phyloP scores from a whole-genome alignment of 2,888 invertebrate species.

The Calameuta pallipes region DNA sequence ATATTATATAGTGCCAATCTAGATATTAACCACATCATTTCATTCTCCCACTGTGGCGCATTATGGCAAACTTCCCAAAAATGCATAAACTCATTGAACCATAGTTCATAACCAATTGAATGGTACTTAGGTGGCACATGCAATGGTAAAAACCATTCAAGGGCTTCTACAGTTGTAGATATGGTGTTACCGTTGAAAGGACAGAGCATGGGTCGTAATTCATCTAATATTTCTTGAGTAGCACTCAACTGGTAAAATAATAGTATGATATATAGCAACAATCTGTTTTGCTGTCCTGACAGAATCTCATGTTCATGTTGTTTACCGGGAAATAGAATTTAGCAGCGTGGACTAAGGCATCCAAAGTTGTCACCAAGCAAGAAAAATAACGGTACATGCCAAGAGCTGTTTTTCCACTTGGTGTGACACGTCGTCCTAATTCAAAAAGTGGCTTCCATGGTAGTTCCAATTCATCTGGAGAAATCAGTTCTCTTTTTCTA shows the following conservation, averaged over 20 bases:
- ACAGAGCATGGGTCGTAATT: constrained; percentile 82
- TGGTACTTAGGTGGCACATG: constrained; percentile 73
- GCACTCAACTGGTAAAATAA: constrained; percentile 79
- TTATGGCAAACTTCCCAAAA: constrained; percentile 85
- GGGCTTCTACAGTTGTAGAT: constrained; percentile 69
- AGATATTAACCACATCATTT: constrained; percentile 80
- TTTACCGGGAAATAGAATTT: constrained; percentile 67
- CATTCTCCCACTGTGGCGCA: constrained; percentile 75
- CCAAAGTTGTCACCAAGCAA: constrained; percentile 42
- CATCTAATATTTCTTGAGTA: constrained; percentile 87
- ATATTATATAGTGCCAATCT: constrained; percentile 79
- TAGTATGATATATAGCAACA: constrained; percentile 29
- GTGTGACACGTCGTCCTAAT: constrained; percentile 64
- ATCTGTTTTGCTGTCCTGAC: constrained; percentile 33
- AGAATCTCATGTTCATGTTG: constrained; percentile 29
- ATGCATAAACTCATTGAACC: constrained; percentile 83
- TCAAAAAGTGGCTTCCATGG: constrained; percentile 88
- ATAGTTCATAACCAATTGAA: constrained; percentile 77
- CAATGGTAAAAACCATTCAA: constrained; percentile 84
- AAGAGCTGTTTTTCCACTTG: constrained; percentile 69
- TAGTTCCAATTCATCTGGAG: constrained; percentile 82
- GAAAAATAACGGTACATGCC: constrained; percentile 70
- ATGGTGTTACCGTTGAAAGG: constrained; percentile 75
- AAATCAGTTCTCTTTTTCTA: constrained; percentile 82
- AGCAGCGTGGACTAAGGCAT: constrained; percentile 44